Base-by-base conservation (phyloP, 2,888 invertebrate species). In the Orchesellides sinensis region DNA sequence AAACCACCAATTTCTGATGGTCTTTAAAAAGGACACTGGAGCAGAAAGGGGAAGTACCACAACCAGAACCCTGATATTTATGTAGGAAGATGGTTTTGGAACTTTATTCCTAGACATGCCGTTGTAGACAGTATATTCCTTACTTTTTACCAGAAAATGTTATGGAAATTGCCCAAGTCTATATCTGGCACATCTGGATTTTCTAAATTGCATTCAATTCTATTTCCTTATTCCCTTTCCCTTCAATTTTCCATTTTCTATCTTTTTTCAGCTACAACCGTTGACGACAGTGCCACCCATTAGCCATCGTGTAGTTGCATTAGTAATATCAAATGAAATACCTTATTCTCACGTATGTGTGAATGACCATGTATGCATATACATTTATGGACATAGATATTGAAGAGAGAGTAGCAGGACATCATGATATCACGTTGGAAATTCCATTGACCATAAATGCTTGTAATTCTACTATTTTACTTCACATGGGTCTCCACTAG, bases 101-200 rank as follows among this genome's bases (percentile, higher is more conserved):
- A 59, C 59, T n/a, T 27, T 52, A 21, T 21, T 52, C 23, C 45
- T 63, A 35, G 1, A 45, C 65, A 23, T 14, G 27, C 32, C 59
- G 17, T 29, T 12, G 40, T 40, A 5, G 5, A 32, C 32, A 32
- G n/a, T n/a, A 59, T 8, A 35, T 17, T 29, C 29, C 59, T 1
- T 21, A n/a, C 47, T 61, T 32, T 61, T 21, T 65, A 21, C 29
- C 52, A 19, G 52, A 19, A 45, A 23, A 45, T 66, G 25, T 14
- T 59, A 40, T 72, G 40, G 61, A 29, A 72, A 45, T 47, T 49
- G 21, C 47, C 19, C 5, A n/a, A 23, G 40, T 19, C 40, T 6
- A 54, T 69, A 32, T 65, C 45, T 32, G 69, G 49, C 78, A 78
- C 78, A 78, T 78, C 78, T 78, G 78, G 78, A 29, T 17, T 63